Percentiles rank a stretch among this genome's conserved stretches.
Evolutionary conservation across 2,797 vertebrate species (phyloP).

Genomic region (Petrocephalus sullivani): DNA sequence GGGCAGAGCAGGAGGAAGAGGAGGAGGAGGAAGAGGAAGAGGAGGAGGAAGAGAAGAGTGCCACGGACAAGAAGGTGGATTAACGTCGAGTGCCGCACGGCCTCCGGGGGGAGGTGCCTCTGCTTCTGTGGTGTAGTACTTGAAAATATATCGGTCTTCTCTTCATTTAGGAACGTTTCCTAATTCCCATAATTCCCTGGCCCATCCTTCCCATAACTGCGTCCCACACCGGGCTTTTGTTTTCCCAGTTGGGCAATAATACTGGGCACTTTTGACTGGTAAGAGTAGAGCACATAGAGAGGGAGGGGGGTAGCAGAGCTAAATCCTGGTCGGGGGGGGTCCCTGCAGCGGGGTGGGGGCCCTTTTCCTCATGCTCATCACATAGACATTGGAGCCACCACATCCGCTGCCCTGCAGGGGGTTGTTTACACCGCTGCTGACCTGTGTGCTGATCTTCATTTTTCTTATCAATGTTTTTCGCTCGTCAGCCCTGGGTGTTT

Average conservation of each 20-base stretch:
- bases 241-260: not conserved
- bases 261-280: not conserved
- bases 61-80: conserved; percentile 24
- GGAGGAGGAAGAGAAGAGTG: conserved; percentile 15
- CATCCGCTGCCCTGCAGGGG: not conserved
- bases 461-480: not conserved
- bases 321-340: not conserved
- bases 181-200: not conserved
- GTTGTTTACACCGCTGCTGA: not conserved
- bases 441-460: not conserved
- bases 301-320: not conserved
- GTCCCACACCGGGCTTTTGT: not conserved
- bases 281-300: not conserved
- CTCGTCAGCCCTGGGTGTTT: not conserved
- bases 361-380: not conserved
- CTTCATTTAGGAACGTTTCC: not conserved
- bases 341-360: not conserved
- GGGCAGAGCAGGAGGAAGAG: conserved; percentile 38
- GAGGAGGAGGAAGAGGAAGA: conserved; percentile 42
- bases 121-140: not conserved
- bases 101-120: not conserved
- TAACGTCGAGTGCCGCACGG: not conserved
- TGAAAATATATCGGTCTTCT: conserved; percentile 18
- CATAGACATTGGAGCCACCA: not conserved
- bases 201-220: not conserved